Percentiles rank a stretch among this genome's conserved stretches.
phyloP scores from a whole-genome alignment of 2,113 vertebrate genomes.

The Ascaphus truei region DNA sequence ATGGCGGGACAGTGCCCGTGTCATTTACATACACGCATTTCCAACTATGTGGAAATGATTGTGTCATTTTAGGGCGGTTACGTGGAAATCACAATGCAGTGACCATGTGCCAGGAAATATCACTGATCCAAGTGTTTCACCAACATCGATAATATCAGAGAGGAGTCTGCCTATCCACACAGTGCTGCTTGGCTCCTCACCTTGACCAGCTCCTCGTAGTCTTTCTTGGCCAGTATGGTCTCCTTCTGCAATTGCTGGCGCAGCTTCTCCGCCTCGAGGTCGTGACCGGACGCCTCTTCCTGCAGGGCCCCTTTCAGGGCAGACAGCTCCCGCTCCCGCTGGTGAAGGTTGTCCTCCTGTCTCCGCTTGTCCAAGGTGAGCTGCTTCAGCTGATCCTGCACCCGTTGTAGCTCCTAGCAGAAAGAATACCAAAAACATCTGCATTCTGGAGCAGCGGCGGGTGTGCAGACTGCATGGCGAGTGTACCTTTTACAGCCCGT shows the following conservation, averaged over 20 bases:
- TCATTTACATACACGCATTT: no score
- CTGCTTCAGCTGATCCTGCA: slow-evolving; percentile 59
- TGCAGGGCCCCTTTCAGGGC: slow-evolving; percentile 69
- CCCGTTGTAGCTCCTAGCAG: slow-evolving; percentile 67
- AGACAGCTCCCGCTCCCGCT: slow-evolving; percentile 74
- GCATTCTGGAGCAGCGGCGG: no score
- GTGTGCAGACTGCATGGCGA: no score
- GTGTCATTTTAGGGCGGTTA: no score
- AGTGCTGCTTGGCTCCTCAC: slow-evolving; percentile 45
- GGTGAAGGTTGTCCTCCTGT: slow-evolving; percentile 56
- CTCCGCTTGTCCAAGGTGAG: slow-evolving; percentile 56
- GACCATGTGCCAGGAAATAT: no score
- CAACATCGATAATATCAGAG: no score
- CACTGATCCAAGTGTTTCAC: no score
- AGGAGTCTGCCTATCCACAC: slow-evolving; percentile 33
- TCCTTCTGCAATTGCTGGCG: slow-evolving; percentile 66
- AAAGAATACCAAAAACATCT: background rate
- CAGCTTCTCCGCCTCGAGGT: slow-evolving; percentile 57
- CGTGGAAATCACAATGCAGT: no score
- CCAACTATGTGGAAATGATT: no score
- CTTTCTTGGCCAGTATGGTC: slow-evolving; percentile 63
- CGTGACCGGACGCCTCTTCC: slow-evolving; percentile 66
- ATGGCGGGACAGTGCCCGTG: no score
- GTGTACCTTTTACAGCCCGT: no score
- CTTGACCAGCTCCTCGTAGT: slow-evolving; percentile 57